These are phyloP conservation scores for Pelvicachromis taeniatus DNA, from an alignment of 2,113 vertebrate genomes.

Conservation along the genomic window DNA sequence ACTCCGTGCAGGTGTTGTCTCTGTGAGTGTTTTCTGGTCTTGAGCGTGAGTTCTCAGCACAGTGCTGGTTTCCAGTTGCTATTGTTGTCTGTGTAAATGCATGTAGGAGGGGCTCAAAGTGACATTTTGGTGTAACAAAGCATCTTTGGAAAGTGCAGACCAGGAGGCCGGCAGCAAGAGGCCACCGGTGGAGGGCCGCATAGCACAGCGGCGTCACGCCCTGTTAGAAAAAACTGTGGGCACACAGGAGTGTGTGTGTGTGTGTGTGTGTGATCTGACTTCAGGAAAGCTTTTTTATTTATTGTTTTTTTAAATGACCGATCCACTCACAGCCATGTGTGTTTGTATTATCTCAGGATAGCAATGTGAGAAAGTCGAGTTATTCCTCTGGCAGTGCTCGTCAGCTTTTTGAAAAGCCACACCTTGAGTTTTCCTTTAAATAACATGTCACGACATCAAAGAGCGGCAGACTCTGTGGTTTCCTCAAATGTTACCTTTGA, in stretches of 20 bases:
- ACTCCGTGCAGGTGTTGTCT: not conserved
- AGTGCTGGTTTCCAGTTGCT: constrained; percentile 48
- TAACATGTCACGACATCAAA: not conserved
- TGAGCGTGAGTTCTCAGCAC: not conserved
- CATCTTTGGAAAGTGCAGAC: constrained; percentile 41
- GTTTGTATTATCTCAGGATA: not conserved
- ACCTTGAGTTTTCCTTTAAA: constrained; percentile 6
- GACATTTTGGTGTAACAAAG: constrained; percentile 63
- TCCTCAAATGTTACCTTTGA: not conserved
- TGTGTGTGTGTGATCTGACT: not conserved
- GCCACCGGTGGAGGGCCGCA: constrained; percentile 17
- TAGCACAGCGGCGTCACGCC: constrained; percentile 22
- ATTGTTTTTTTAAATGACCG: not conserved
- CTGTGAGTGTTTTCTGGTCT: not conserved
- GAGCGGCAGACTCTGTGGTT: not conserved
- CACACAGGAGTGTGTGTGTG: not conserved
- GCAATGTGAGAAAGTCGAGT: constrained; percentile 1
- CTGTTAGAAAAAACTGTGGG: constrained; percentile 1
- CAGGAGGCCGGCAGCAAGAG: constrained; percentile 6
- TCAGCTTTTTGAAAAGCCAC: not conserved
- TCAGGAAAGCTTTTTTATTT: not conserved
- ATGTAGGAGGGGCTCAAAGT: constrained; percentile 46
- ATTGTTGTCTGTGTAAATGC: constrained; percentile 60
- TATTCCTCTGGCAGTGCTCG: not conserved
- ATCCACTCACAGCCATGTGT: not conserved